Evolutionary conservation across 1,140 invertebrate species (phyloP).

Genomic region (Hylyphantes graminicola): DNA sequence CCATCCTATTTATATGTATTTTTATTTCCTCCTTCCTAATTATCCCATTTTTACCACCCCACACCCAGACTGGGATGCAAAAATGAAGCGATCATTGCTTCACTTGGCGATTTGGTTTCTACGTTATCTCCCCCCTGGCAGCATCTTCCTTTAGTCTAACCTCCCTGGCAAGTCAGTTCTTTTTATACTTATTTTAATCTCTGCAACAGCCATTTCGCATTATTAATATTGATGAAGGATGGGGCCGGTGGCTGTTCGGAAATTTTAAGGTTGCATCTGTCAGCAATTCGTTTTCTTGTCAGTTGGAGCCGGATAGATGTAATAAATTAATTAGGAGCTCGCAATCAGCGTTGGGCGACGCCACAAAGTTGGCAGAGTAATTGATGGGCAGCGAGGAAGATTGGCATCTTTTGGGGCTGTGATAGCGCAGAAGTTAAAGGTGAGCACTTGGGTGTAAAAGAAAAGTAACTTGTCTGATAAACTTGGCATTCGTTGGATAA

Average conservation of each 20-base stretch:
- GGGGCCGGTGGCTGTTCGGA: slow-evolving; percentile 7
- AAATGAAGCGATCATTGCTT: no score
- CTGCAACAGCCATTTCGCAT: slow-evolving; percentile 45
- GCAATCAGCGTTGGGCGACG: slow-evolving; percentile 31
- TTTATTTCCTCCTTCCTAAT: no score
- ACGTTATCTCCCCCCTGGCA: no score
- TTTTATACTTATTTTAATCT: slow-evolving; percentile 20
- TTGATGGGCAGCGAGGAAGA: slow-evolving; percentile 5
- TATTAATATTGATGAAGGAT: slow-evolving; percentile 59
- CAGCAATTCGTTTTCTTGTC: slow-evolving; percentile 57
- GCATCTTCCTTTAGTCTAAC: no score
- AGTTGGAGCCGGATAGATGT: slow-evolving; percentile 31
- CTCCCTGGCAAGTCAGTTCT: neutral
- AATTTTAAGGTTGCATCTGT: slow-evolving; percentile 40
- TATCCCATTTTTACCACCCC: no score
- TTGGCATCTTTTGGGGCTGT: slow-evolving; percentile 17
- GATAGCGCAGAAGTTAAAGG: no score
- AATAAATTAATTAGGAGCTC: slow-evolving; percentile 57
- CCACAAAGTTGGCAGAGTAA: slow-evolving; percentile 5
- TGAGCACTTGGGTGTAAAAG: no score
- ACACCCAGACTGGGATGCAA: no score
- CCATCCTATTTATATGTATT: no score
- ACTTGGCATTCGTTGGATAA: no score
- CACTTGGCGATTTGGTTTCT: no score
- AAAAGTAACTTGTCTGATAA: no score